Evolutionary conservation across 2,797 vertebrate species (phyloP).

Genomic region (Hybognathus amarus): DNA sequence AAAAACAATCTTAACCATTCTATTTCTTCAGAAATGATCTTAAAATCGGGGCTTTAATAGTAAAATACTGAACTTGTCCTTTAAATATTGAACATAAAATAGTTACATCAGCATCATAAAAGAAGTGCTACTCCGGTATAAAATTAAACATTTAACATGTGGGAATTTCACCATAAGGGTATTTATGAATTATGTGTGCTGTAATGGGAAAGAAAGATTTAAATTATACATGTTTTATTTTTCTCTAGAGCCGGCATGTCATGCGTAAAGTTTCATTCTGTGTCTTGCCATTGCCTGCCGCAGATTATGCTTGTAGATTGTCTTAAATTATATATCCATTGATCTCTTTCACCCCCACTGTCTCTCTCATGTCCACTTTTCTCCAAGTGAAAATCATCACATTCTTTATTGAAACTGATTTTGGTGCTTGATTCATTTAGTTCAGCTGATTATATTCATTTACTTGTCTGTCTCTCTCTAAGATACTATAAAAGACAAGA

Average conservation of each 20-base stretch:
- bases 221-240: constrained; percentile 5
- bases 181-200: not conserved
- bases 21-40: too few species aligned
- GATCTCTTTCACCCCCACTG: constrained; percentile 4
- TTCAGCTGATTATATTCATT: not conserved
- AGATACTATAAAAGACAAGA: not conserved
- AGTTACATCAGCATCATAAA: not conserved
- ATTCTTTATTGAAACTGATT: not conserved
- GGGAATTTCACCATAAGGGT: not conserved
- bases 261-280: constrained; percentile 38
- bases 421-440: not conserved
- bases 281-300: constrained; percentile 4
- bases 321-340: constrained; percentile 60
- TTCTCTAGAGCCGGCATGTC: not conserved
- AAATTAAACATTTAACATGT: not conserved
- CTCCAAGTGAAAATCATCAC: constrained; percentile 27
- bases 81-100: not conserved
- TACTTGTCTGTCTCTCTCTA: not conserved
- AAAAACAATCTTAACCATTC: too few species aligned
- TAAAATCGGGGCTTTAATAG: too few species aligned
- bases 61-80: too few species aligned
- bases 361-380: not conserved
- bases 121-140: not conserved
- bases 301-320: constrained; percentile 28
- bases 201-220: constrained; percentile 1